These are phyloP conservation scores for Drosophila bocqueti DNA, from an alignment of 1,140 invertebrate species.

Conservation along the genomic window DNA sequence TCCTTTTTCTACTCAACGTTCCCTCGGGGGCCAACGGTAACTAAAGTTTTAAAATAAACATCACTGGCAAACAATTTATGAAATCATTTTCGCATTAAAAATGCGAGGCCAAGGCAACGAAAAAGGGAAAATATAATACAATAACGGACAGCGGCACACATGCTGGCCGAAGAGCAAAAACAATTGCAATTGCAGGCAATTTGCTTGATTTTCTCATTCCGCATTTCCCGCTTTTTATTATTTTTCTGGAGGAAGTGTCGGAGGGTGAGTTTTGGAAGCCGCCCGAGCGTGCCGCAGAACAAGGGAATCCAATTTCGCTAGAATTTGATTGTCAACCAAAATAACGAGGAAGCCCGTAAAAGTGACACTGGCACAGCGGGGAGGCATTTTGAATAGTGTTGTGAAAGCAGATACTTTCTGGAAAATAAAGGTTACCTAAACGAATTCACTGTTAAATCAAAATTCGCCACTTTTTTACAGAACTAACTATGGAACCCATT, in stretches of 20 bases:
- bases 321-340: slow-evolving; percentile 80
- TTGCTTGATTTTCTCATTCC: slow-evolving; percentile 43
- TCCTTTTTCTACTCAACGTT: slow-evolving; percentile 11
- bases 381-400: slow-evolving; percentile 3
- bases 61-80: slow-evolving; percentile 42
- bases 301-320: slow-evolving; percentile 79
- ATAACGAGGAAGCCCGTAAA: slow-evolving; percentile 65
- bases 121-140: slow-evolving; percentile 26
- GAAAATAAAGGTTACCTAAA: neutral
- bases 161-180: slow-evolving; percentile 44
- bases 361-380: slow-evolving; percentile 16
- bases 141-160: slow-evolving; percentile 58
- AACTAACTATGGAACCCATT: neutral
- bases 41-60: slow-evolving; percentile 68
- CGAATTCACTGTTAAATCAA: neutral
- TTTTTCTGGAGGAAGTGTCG: slow-evolving; percentile 42
- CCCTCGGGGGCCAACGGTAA: slow-evolving; percentile 34
- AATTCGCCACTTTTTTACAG: neutral
- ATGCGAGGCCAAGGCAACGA: slow-evolving; percentile 20
- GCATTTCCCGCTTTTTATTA: slow-evolving; percentile 33
- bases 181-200: slow-evolving; percentile 73
- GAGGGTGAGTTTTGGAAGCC: slow-evolving; percentile 26
- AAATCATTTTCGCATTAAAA: slow-evolving; percentile 80
- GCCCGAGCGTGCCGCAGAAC: slow-evolving; percentile 51
- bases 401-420: neutral